Base-by-base conservation (phyloP, 2,797 vertebrate species). In the Lepilemur septentrionalis region DNA sequence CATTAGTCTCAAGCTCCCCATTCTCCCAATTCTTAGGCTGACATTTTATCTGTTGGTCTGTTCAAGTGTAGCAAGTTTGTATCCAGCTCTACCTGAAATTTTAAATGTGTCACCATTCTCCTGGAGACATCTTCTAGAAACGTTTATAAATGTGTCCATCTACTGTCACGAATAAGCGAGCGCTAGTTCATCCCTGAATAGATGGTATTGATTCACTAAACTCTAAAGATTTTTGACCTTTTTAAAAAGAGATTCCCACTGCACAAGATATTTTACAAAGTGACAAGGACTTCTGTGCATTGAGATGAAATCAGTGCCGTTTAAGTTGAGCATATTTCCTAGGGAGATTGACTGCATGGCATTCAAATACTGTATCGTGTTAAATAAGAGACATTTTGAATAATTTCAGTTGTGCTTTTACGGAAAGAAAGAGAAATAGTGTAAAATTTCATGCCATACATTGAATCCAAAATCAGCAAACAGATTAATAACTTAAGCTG, bases 201-300 rank as follows among this genome's bases (percentile, higher is more conserved):
- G 94, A 91, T 32, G 22, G 59, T 80, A 96, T 96, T 50, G 96
- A 97, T 92, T 97, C 91, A 81, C 89, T 96, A 96, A 96, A 95
- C 92, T 92, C 92, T 52, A 79, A 95, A 98, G 96, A 97, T 94
- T 89, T 94, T 55, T 98, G 97, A 98, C 97, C 97, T 98, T 98
- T 98, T 96, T 87, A 97, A 97, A 98, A 98, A 98, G 63, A 0
- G 0, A 98, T 95, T 97, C 96, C 94, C 86, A 96, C 72, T 93
- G 87, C 97, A 96, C 96, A 94, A 92, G 94, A 70, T 89, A 90
- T 97, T 98, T 98, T 96, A 97, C 83, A 96, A 97, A 95, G 81
- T 96, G 97, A 93, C 96, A 97, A 97, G 95, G 94, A 93, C 59
- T 96, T 97, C 86, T 97, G 94, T 90, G 97, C 41, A 5, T 3